Evolutionary conservation across 2,113 vertebrate genomes (phyloP), one percentile per base, ranked within the genome.

Genomic region (Carlito syrichta): DNA sequence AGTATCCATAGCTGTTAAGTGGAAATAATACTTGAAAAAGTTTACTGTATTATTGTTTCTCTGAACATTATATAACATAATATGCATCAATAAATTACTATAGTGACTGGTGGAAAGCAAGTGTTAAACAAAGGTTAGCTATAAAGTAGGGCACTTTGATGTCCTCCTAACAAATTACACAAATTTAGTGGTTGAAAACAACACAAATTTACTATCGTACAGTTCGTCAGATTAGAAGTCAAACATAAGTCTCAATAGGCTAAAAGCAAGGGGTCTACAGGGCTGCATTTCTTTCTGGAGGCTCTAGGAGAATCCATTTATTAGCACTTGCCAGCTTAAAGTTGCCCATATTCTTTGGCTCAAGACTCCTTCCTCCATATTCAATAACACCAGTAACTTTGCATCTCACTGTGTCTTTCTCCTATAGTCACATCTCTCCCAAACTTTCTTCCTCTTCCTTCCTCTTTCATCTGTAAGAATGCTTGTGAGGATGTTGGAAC

Each of bases 1-100:
- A 85, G 27, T 40, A 78, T 40, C 60, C 32, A 52, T 45, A 73
- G 16, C 35, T 86, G 89, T 69, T 52, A 81, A 79, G 17, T 35
- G 7, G 43, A 95, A 40, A 82, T 1, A 87, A 1, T 89, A 25
- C 8, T 91, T 94, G 30, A 78, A 78, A 87, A 56, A 14, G 38
- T 71, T 76, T 45, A 2, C 77, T 84, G 56, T 52, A 78, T 76
- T 60, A 11, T 13, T 60, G 10, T 58, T 94, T 92, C 32, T 77
- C 58, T 95, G 35, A 95, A 95, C 73, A 82, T 81, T 85, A 76
- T 50, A 32, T 48, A 27, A 85, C 89, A 77, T 58, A 69, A 66
- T 13, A 92, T 43, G 4, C 23, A 58, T 63, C 71, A 76, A 50
- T 35, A 81, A 81, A 38, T 38, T 56, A 74, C 13, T 4, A 1